Percentiles rank a stretch among this genome's conserved stretches.
Evolutionary conservation across 2,113 vertebrate genomes (phyloP).

Genomic region (Passer domesticus): DNA sequence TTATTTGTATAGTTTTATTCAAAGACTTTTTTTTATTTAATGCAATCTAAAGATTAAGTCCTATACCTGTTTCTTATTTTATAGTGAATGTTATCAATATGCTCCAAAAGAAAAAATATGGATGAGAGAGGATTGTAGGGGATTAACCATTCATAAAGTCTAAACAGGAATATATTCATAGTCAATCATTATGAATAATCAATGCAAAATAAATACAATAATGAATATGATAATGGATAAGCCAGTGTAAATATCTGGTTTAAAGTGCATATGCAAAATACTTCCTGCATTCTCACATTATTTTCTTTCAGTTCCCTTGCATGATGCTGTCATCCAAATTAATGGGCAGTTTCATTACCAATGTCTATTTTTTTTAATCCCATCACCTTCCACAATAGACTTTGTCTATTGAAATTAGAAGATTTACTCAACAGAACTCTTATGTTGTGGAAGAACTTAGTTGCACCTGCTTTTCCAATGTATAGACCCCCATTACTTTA

Average conservation of each 20-base stretch:
- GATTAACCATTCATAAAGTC: neutral
- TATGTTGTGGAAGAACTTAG: neutral
- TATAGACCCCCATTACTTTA: neutral
- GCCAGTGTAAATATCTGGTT: neutral
- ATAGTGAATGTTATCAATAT: neutral
- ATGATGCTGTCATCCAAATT: neutral
- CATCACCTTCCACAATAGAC: neutral
- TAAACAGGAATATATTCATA: conserved; percentile 5
- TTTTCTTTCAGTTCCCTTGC: neutral
- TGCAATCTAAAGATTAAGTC: neutral
- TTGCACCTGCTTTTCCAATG: neutral
- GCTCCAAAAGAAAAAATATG: neutral
- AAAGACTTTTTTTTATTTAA: neutral
- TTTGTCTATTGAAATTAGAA: neutral
- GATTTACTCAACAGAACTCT: neutral
- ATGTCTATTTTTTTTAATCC: neutral
- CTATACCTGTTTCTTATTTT: neutral
- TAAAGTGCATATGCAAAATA: neutral
- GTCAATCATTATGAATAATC: conserved; percentile 26
- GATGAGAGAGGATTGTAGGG: neutral
- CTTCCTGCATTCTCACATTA: neutral
- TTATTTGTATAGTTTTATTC: neutral
- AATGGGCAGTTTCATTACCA: neutral
- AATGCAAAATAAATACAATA: conserved; percentile 17
- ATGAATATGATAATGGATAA: neutral